Evolutionary conservation across 1,140 invertebrate species (phyloP).

Genomic region (Hycleus cichorii): DNA sequence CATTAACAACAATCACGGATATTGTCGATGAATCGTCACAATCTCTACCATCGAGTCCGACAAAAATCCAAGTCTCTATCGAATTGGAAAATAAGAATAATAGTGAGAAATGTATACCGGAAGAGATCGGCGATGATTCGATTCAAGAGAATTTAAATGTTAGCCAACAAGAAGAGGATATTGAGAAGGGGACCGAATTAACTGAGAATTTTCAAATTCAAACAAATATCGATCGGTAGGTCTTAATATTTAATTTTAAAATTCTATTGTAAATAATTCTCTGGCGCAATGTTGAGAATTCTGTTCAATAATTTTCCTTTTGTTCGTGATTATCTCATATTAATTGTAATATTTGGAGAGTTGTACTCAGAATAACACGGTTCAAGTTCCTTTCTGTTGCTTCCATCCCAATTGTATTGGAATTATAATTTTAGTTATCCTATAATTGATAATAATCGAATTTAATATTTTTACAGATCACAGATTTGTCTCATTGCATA

Average conservation of each 20-base stretch:
- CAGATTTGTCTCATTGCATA: slow-evolving; percentile 12
- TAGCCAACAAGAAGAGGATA: slow-evolving; percentile 1
- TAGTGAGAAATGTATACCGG: background rate
- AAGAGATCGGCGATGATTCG: slow-evolving; percentile 1
- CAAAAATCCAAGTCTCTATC: background rate
- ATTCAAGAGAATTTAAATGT: background rate
- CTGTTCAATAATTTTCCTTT: slow-evolving; percentile 5
- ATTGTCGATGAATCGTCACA: background rate
- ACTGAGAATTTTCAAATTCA: slow-evolving; percentile 4
- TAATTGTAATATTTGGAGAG: slow-evolving; percentile 4
- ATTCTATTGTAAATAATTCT: slow-evolving; percentile 2
- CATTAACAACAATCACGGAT: slow-evolving; percentile 7
- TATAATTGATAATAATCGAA: background rate
- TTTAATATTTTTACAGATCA: slow-evolving; percentile 9
- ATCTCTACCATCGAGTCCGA: slow-evolving; percentile 9
- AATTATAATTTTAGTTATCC: background rate
- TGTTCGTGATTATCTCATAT: background rate
- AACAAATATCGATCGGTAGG: slow-evolving; percentile 11
- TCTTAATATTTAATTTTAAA: background rate
- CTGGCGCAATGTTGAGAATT: slow-evolving; percentile 10
- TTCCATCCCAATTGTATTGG: too few species aligned
- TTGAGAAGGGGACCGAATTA: slow-evolving; percentile 3
- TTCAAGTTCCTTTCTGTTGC: slow-evolving; percentile 1
- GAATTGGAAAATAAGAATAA: background rate
- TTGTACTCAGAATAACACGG: background rate